Conservation (phyloP, 1,140 invertebrate species). For the Zophobas morio region DNA sequence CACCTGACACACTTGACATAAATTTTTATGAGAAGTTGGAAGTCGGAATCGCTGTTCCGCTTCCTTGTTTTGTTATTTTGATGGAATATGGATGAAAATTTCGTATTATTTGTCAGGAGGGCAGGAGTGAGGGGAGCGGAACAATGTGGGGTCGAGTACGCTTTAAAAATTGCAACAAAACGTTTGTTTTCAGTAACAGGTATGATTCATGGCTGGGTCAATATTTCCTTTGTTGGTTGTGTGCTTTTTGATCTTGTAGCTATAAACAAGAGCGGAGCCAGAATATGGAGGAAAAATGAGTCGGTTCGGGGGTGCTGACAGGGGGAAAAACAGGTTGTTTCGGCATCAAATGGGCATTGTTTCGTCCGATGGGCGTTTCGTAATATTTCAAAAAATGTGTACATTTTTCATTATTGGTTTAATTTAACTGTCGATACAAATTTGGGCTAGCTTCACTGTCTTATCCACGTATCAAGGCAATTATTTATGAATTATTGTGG, state of each 20-base stretch:
- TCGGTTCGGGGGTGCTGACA: background rate
- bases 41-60: background rate
- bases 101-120: background rate
- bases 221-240: conserved; percentile 1
- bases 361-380: background rate
- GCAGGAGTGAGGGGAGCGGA: too few species aligned
- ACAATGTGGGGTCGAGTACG: too few species aligned
- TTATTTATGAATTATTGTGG: too few species aligned
- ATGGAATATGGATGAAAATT: background rate
- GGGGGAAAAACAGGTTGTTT: background rate
- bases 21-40: background rate
- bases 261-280: background rate
- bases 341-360: background rate
- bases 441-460: too few species aligned
- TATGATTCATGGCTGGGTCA: background rate
- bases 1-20: background rate
- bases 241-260: background rate
- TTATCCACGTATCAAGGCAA: too few species aligned
- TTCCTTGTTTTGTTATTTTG: background rate
- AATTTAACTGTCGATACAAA: too few species aligned
- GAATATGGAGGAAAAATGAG: background rate
- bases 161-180: too few species aligned
- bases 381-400: too few species aligned
- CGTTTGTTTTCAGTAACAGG: background rate
- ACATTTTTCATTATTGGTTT: too few species aligned